A percentile compares a stretch with the other conserved stretches of the same genome.
phyloP scores from a whole-genome alignment of 2,888 invertebrate species.

The Eristalinus sepulchralis region DNA sequence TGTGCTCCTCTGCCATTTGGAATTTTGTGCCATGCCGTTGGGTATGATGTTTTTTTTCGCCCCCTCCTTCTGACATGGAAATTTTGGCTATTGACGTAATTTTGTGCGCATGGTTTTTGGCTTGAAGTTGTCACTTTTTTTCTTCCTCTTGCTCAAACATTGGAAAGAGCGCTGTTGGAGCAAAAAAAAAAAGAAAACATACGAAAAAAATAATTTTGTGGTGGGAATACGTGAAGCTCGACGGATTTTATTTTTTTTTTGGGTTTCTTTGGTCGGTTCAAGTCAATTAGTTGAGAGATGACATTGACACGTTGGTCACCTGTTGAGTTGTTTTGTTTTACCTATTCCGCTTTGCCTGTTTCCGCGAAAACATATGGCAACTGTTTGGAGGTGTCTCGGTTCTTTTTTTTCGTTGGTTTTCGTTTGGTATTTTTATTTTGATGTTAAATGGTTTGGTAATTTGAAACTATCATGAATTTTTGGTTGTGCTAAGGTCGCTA shows the following conservation, averaged over 20 bases:
- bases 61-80: conserved; percentile 5
- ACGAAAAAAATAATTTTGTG: background rate
- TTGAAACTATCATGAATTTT: background rate
- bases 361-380: conserved; percentile 28
- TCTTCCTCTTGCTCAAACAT: background rate
- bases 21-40: conserved; percentile 13
- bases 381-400: background rate
- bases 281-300: conserved; percentile 47
- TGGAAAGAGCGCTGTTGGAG: conserved; percentile 2
- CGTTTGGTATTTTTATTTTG: background rate
- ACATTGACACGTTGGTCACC: conserved; percentile 57
- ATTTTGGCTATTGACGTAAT: conserved; percentile 25
- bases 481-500: background rate
- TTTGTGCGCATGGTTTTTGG: conserved; percentile 34
- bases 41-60: background rate
- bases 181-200: background rate
- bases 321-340: conserved; percentile 53
- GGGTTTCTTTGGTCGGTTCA: conserved; percentile 18
- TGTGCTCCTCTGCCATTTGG: conserved; percentile 2
- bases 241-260: background rate
- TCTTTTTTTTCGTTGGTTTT: background rate
- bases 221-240: conserved; percentile 5
- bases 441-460: background rate
- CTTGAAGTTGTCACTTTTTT: background rate
- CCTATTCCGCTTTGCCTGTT: conserved; percentile 31